Evolutionary conservation across 2,888 invertebrate species (phyloP).

Genomic region (Caenorhabditis afra): DNA sequence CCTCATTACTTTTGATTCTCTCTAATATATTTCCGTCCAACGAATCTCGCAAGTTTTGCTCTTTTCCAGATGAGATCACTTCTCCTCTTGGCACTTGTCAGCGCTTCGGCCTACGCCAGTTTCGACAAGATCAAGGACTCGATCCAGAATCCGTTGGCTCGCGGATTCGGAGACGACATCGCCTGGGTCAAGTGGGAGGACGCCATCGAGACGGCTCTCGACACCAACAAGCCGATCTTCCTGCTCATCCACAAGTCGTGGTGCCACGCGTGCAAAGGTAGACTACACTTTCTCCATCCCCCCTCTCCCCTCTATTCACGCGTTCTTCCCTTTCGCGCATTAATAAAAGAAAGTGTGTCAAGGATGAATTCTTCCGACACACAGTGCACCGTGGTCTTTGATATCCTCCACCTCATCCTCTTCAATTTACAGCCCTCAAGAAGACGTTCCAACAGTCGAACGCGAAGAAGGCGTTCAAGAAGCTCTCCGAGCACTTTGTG

Average conservation of each 20-base stretch:
- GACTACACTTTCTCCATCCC: neutral
- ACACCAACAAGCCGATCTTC: constrained; percentile 81
- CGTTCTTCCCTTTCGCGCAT: neutral
- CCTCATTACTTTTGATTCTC: no score
- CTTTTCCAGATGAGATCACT: constrained; percentile 63
- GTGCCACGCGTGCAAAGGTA: constrained; percentile 82
- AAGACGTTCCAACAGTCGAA: constrained; percentile 80
- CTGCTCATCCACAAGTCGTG: constrained; percentile 82
- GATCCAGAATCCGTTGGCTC: constrained; percentile 76
- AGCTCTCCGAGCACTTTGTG: constrained; percentile 80
- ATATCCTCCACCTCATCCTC: no score
- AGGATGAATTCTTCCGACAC: constrained; percentile 13
- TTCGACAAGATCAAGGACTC: constrained; percentile 74
- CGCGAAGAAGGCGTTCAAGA: constrained; percentile 80
- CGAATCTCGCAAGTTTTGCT: constrained; percentile 2
- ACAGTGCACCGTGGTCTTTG: neutral
- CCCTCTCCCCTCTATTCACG: neutral
- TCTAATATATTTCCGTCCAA: no score
- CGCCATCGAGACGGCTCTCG: constrained; percentile 78
- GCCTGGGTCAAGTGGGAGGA: constrained; percentile 80
- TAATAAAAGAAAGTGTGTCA: constrained; percentile 16
- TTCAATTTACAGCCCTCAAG: constrained; percentile 74
- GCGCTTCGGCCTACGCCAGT: constrained; percentile 54
- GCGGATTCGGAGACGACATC: constrained; percentile 80
- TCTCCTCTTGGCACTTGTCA: constrained; percentile 57